These are phyloP conservation scores for Silurus meridionalis DNA, from an alignment of 2,113 vertebrate species.

Conservation along the genomic window DNA sequence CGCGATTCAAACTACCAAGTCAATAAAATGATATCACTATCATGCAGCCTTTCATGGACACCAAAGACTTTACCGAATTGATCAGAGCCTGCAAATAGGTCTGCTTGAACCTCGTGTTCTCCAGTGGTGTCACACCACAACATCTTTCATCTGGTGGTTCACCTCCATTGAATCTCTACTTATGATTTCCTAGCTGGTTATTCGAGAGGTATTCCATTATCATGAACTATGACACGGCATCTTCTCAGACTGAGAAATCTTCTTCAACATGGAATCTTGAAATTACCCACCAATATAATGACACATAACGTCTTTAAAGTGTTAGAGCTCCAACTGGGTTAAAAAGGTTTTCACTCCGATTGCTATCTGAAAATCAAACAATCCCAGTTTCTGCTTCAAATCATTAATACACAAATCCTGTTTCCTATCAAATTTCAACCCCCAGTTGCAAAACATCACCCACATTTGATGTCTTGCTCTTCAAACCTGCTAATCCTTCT, in stretches of 20 bases:
- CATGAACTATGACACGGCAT: neutral
- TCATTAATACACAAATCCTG: neutral
- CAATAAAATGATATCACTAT: no score
- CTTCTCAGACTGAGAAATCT: neutral
- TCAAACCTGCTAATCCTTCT: neutral
- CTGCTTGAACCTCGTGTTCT: no score
- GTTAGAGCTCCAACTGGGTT: neutral
- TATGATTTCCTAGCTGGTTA: neutral
- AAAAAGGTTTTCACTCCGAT: neutral
- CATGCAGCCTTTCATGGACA: no score
- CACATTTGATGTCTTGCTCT: neutral
- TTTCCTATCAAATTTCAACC: neutral
- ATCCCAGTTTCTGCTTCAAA: neutral
- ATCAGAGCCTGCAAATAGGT: no score
- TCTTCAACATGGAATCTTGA: neutral
- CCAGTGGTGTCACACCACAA: no score
- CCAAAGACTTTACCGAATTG: no score
- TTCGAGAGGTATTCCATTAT: neutral
- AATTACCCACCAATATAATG: neutral
- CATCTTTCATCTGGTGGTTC: no score
- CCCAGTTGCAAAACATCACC: neutral
- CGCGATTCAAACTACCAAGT: no score
- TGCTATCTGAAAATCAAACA: neutral
- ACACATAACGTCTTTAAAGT: neutral
- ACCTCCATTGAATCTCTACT: no score